Evolutionary conservation across 2,888 invertebrate genomes (phyloP).

Genomic region (Amiota mariae): DNA sequence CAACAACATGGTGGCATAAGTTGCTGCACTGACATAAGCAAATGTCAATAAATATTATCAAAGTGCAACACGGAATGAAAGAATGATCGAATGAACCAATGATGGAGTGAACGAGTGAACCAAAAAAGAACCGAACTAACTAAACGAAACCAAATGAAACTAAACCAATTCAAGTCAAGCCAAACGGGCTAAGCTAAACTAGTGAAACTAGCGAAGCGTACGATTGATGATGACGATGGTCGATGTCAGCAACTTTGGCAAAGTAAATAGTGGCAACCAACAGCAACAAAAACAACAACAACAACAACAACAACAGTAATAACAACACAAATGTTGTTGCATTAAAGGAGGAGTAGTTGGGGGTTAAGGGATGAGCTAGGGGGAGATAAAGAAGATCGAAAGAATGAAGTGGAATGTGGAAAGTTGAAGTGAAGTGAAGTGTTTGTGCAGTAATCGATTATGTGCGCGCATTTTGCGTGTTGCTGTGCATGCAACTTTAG

Average conservation of each 20-base stretch:
- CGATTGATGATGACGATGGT: slow-evolving; percentile 15
- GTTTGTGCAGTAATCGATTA: slow-evolving; percentile 25
- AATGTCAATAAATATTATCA: slow-evolving; percentile 29
- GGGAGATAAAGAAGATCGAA: neutral
- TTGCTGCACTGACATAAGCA: slow-evolving; percentile 5
- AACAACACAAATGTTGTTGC: neutral
- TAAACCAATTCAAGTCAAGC: too few species aligned
- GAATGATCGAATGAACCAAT: neutral
- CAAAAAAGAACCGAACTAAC: neutral
- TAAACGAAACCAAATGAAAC: too few species aligned
- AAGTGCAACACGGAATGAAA: slow-evolving; percentile 24
- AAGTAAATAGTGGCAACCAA: neutral
- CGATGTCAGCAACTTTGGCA: slow-evolving; percentile 27
- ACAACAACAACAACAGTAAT: slow-evolving; percentile 12
- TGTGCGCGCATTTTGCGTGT: slow-evolving; percentile 16
- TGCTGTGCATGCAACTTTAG: neutral
- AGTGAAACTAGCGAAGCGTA: neutral
- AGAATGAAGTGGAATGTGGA: neutral
- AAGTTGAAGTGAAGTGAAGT: slow-evolving; percentile 16
- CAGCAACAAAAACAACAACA: slow-evolving; percentile 19
- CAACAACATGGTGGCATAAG: neutral
- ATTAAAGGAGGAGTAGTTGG: neutral
- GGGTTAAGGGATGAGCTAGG: neutral
- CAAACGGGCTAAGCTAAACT: too few species aligned
- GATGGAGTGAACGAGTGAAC: neutral